Evolutionary conservation across 2,888 invertebrate species (phyloP).

Genomic region (Aleiodes alternator): DNA sequence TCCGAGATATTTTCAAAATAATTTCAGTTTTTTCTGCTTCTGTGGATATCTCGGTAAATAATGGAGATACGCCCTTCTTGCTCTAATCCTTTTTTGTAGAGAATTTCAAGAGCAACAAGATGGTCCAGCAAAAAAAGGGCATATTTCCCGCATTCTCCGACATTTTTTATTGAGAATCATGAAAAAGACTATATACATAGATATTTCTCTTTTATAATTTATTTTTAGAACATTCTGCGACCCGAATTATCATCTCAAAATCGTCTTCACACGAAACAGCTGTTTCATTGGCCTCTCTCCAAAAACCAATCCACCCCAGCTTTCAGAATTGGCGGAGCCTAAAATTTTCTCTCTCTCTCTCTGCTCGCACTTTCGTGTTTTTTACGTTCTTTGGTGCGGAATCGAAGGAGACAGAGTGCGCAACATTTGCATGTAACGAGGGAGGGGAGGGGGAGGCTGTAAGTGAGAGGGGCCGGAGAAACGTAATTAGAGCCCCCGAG

Average conservation of each 20-base stretch:
- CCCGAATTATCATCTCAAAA: conserved; percentile 10
- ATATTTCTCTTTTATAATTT: conserved; percentile 2
- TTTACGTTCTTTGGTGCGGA: background rate
- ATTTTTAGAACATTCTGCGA: conserved; percentile 35
- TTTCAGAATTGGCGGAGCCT: conserved; percentile 48
- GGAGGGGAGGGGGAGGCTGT: conserved; percentile 43
- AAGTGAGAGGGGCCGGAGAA: conserved; percentile 51
- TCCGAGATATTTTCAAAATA: too few relatives aligned
- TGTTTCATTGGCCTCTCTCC: conserved; percentile 54
- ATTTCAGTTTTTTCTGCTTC: too few relatives aligned
- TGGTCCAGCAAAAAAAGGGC: too few relatives aligned
- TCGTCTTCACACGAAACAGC: conserved; percentile 43
- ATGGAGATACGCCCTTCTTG: too few relatives aligned
- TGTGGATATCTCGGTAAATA: too few relatives aligned
- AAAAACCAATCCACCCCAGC: conserved; percentile 45
- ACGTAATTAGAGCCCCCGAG: conserved; percentile 73
- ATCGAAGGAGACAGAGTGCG: conserved; percentile 41
- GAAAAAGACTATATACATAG: background rate
- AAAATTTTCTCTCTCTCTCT: conserved; percentile 52
- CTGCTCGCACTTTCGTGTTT: background rate
- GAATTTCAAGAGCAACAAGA: too few relatives aligned
- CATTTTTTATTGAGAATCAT: background rate
- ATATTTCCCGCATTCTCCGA: too few relatives aligned
- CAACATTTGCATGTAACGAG: conserved; percentile 59
- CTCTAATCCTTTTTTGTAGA: too few relatives aligned